Evolutionary conservation across 2,797 vertebrate species (phyloP).

Genomic region (Gymnoscopelus braueri): DNA sequence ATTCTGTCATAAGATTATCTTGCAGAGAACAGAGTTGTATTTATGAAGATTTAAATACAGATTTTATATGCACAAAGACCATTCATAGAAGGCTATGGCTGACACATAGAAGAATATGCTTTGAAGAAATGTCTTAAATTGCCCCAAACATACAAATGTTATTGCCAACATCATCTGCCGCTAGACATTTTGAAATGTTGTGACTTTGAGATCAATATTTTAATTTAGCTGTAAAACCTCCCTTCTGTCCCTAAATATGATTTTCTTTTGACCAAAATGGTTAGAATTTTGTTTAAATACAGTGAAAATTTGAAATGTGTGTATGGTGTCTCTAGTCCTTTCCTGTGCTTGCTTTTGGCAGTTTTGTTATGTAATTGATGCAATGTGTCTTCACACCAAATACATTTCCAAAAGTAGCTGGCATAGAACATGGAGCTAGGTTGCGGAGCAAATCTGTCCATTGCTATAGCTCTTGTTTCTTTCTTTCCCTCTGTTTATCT

Average conservation of each 20-base stretch:
- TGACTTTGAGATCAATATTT: not conserved
- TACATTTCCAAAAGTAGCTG: too few species aligned
- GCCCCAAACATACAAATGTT: not conserved
- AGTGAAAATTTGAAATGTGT: not conserved
- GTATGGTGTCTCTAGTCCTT: too few species aligned
- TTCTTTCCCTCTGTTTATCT: not conserved
- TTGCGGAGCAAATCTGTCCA: too few species aligned
- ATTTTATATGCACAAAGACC: not conserved
- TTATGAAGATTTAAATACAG: not conserved
- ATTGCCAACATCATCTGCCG: not conserved
- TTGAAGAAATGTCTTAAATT: not conserved
- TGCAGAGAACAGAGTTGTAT: not conserved
- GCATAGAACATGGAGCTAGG: too few species aligned
- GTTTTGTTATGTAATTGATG: too few species aligned
- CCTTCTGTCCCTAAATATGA: not conserved
- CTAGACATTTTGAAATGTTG: not conserved
- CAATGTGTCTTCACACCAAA: too few species aligned
- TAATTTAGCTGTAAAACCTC: not conserved
- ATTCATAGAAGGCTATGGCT: not conserved
- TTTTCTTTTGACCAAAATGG: not conserved
- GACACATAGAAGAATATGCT: not conserved
- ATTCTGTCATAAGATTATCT: slow-evolving; percentile 12
- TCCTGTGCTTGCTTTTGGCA: too few species aligned
- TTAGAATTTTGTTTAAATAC: not conserved
- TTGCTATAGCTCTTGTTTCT: not conserved